phyloP scores from a whole-genome alignment of 2,888 invertebrate species.

The Lamellibrachia satsuma region DNA sequence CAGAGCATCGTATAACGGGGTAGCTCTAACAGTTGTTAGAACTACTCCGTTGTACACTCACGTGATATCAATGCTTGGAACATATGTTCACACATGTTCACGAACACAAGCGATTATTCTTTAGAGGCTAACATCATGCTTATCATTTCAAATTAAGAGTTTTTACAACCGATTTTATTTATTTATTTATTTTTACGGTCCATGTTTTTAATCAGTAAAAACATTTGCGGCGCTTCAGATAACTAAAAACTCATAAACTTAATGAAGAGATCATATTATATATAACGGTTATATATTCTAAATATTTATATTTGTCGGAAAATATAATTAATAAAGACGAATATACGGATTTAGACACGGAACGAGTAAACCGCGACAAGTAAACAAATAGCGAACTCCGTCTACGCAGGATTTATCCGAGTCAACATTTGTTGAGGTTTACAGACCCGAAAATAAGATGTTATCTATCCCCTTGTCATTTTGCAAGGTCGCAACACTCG shows the following conservation, averaged over 20 bases:
- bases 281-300: not conserved
- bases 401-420: not conserved
- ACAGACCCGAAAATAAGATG: not conserved
- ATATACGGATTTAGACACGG: not conserved
- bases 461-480: not conserved
- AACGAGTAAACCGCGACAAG: not conserved
- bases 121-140: too few species aligned
- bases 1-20: too few species aligned
- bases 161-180: too few species aligned
- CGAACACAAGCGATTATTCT: too few species aligned
- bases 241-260: not conserved
- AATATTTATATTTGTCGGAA: not conserved
- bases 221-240: not conserved
- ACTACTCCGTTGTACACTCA: too few species aligned
- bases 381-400: not conserved
- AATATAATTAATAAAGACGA: not conserved
- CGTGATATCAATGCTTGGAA: too few species aligned
- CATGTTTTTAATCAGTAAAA: not conserved
- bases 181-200: not conserved
- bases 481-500: not conserved
- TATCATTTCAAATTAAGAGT: too few species aligned
- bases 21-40: too few species aligned
- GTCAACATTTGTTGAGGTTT: slow-evolving; percentile 13
- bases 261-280: not conserved
- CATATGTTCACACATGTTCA: too few species aligned